Conservation (phyloP, 2,888 invertebrate genomes). For the Pseudeuparius sepicola region DNA sequence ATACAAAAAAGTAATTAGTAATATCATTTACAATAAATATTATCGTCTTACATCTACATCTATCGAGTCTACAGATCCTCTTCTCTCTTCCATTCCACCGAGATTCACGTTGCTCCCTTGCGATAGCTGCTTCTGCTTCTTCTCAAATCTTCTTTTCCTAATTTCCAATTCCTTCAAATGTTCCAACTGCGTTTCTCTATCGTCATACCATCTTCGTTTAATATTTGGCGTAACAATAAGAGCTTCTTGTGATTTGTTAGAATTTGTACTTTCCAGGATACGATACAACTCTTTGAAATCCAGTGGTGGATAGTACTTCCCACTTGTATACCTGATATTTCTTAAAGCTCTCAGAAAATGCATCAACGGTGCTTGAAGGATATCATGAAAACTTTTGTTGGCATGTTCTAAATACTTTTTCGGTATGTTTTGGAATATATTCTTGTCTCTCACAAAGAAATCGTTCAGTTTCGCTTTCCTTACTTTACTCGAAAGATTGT, state of each 20-base stretch:
- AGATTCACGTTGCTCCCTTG: conserved; percentile 24
- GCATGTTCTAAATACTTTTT: conserved; percentile 50
- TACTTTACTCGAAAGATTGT: conserved; percentile 52
- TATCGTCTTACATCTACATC: conserved; percentile 43
- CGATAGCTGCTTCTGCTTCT: conserved; percentile 14
- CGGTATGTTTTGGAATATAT: conserved; percentile 63
- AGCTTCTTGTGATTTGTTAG: conserved; percentile 9
- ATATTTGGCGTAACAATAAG: background rate
- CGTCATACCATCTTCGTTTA: conserved; percentile 12
- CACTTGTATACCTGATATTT: conserved; percentile 49
- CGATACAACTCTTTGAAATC: conserved; percentile 27
- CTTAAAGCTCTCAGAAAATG: conserved; percentile 58
- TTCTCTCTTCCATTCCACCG: conserved; percentile 21
- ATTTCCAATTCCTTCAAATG: conserved; percentile 20
- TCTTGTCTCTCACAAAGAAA: conserved; percentile 61
- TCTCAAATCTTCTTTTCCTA: conserved; percentile 21
- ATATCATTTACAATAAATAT: conserved; percentile 2
- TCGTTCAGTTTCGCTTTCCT: conserved; percentile 53
- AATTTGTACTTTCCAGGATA: conserved; percentile 23
- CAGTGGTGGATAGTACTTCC: conserved; percentile 26
- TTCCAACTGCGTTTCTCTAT: conserved; percentile 19
- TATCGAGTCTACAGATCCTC: conserved; percentile 39
- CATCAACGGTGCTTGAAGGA: conserved; percentile 62
- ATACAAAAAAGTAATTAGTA: conserved; percentile 17
- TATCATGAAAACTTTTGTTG: conserved; percentile 57